phyloP scores from a whole-genome alignment of 2,113 vertebrate species.

The Mungos mungo region DNA sequence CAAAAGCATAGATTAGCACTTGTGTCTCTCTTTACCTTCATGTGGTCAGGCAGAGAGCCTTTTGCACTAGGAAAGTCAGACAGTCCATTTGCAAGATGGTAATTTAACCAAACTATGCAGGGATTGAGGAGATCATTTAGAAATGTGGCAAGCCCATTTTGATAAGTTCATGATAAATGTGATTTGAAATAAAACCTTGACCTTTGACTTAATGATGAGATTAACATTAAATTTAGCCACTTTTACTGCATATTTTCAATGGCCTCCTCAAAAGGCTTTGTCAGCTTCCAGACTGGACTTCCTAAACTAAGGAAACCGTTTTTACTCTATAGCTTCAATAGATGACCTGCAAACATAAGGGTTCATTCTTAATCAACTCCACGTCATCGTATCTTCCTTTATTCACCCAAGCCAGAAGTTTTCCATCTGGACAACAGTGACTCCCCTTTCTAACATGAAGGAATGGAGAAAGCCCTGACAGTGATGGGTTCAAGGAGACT shows the following conservation, averaged over 20 bases:
- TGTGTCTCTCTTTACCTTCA: background rate
- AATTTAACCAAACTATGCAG: background rate
- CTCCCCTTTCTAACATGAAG: background rate
- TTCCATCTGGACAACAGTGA: background rate
- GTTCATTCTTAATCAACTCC: background rate
- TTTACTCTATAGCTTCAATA: background rate
- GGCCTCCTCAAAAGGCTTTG: conserved; percentile 8
- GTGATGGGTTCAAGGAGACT: background rate
- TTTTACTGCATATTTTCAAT: background rate
- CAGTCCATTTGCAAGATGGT: background rate
- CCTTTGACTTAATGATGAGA: conserved; percentile 31
- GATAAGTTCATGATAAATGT: conserved; percentile 43
- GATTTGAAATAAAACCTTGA: conserved; percentile 50
- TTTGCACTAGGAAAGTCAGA: background rate
- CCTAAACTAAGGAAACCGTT: background rate
- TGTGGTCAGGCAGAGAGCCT: background rate
- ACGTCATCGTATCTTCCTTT: conserved; percentile 43
- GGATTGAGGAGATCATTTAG: background rate
- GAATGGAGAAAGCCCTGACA: background rate
- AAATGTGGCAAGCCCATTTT: conserved; percentile 33
- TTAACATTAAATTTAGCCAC: conserved; percentile 26
- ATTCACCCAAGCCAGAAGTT: conserved; percentile 42
- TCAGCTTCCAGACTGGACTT: background rate
- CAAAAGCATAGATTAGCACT: background rate
- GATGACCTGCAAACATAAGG: background rate